These are phyloP conservation scores for Setipinna tenuifilis DNA, from an alignment of 2,797 vertebrate species.

Conservation along the genomic window DNA sequence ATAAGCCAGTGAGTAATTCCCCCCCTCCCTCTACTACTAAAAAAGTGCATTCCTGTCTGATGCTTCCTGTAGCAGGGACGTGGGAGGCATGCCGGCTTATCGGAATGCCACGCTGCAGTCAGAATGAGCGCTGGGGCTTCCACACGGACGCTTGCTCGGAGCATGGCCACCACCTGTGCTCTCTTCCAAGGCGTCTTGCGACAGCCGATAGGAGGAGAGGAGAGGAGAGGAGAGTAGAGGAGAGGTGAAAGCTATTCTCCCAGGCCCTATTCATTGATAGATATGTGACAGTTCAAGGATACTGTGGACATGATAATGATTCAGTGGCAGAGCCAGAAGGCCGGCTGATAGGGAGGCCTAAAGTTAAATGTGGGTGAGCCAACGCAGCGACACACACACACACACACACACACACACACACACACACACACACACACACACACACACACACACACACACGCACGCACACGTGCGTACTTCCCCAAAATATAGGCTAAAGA, in stretches of 20 bases:
- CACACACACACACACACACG: no score
- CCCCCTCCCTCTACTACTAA: not conserved
- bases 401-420: no score
- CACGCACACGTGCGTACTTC: no score
- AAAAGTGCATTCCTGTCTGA: constrained; percentile 33
- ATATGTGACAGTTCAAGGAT: not conserved
- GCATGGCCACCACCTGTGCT: not conserved
- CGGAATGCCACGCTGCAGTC: constrained; percentile 66
- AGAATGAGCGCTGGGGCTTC: constrained; percentile 70
- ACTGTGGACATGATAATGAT: not conserved
- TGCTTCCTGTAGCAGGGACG: constrained; percentile 32
- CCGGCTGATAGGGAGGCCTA: no score
- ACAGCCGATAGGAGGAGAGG: not conserved
- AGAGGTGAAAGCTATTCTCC: not conserved
- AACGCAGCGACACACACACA: no score
- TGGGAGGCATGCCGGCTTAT: constrained; percentile 71
- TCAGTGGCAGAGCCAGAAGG: no score
- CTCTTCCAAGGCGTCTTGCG: not conserved
- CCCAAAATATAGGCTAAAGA: no score
- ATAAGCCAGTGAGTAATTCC: not conserved
- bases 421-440: no score
- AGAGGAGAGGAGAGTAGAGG: not conserved
- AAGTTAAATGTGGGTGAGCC: no score
- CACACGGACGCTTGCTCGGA: not conserved
- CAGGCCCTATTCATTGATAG: not conserved